Evolutionary conservation across 1,140 invertebrate genomes (phyloP).

Genomic region (Drosophila carrolli): DNA sequence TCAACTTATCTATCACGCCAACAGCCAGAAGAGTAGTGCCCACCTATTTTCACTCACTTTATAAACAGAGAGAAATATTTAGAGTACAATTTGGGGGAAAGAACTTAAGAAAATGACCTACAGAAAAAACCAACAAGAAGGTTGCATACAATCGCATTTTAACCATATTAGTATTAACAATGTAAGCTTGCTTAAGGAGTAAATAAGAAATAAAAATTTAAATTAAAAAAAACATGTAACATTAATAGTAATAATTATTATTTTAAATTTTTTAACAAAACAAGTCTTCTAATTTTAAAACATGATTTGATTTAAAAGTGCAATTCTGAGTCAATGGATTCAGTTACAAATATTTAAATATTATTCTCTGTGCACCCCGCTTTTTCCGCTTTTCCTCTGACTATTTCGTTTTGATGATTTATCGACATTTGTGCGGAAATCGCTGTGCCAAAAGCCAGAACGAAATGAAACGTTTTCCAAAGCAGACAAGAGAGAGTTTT

Average conservation of each 20-base stretch:
- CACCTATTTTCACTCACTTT: not conserved
- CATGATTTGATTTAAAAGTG: too few relatives aligned
- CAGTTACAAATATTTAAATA: conserved; percentile 3
- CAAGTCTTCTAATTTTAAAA: too few relatives aligned
- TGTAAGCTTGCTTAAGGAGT: too few relatives aligned
- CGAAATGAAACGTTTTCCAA: conserved; percentile 54
- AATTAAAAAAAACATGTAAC: too few relatives aligned
- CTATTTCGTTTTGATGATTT: conserved; percentile 69
- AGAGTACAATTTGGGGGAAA: too few relatives aligned
- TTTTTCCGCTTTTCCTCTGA: conserved; percentile 2
- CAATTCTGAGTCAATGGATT: not conserved
- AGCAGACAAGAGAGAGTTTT: conserved; percentile 35
- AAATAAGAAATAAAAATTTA: too few relatives aligned
- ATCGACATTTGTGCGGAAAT: conserved; percentile 80
- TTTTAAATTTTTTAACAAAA: too few relatives aligned
- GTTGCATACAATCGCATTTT: too few relatives aligned
- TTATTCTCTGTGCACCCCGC: conserved; percentile 17
- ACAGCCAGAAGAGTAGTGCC: conserved; percentile 39
- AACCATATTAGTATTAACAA: too few relatives aligned
- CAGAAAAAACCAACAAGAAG: too few relatives aligned
- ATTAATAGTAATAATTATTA: too few relatives aligned
- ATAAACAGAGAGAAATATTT: not conserved
- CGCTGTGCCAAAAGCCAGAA: conserved; percentile 69
- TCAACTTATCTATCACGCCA: conserved; percentile 80
- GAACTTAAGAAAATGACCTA: too few relatives aligned